Evolutionary conservation across 1,140 invertebrate species (phyloP), one percentile per base, ranked within the genome.

Genomic region (Trachymyrmex septentrionalis): DNA sequence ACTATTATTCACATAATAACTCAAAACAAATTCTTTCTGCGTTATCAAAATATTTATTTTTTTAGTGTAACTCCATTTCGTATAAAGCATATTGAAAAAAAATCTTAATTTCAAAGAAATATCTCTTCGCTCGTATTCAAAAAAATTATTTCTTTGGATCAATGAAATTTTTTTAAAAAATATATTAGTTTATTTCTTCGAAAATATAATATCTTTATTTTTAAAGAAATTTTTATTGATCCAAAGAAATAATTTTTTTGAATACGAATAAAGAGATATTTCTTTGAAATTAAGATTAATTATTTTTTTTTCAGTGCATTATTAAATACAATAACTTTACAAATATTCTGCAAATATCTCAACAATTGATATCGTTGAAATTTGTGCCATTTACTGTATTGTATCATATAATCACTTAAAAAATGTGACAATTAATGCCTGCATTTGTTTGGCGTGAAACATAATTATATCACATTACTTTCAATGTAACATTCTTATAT

Each of bases 261-360:
- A 34, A 34, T 34, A 34, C 5, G 30, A 34, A 5, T 5, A 34
- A 34, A 34, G 30, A 34, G 30, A 34, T 34, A 34, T 34, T 34
- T 34, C 5, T 34, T 34, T 34, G 30, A 34, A 34, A 34, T 34
- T 34, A 34, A 34, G 30, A 34, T 34, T n/a, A n/a, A n/a, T n/a
- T n/a, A n/a, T n/a, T 30, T 34, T 34, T 30, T 34, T 34, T 34
- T 34, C 30, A 34, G 30, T 34, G 4, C 30, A 34, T 7, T 34
- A 44, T 59, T 59, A 57, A 71, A 27, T 14, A 14, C 16, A 6
- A 71, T 6, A 34, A 44, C 21, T 5, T 71, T 10, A 21, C 5
- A 57, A 44, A 72, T 82, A 59, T 72, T 59, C 21, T 30, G 9
- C 53, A 24, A 71, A 38, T 12, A 72, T 72, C 19, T 27, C 55